These are phyloP conservation scores for Brachionus koreanus DNA, from an alignment of 1,140 invertebrate genomes.

Conservation along the genomic window DNA sequence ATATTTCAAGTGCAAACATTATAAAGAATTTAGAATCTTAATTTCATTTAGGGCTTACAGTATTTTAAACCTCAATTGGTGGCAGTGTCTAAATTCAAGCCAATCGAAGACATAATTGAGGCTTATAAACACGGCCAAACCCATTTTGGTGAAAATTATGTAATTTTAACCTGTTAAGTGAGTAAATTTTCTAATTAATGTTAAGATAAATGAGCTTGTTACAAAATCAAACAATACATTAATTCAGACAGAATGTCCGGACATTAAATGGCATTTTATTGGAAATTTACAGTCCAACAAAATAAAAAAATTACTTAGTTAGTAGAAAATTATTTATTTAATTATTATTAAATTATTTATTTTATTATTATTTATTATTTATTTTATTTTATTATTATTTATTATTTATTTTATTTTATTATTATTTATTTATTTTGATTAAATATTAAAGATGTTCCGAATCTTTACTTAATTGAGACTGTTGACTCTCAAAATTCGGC, in stretches of 20 bases:
- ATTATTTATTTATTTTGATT: background rate
- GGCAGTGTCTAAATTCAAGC: constrained; percentile 84
- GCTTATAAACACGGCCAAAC: constrained; percentile 81
- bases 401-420: background rate
- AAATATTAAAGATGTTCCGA: constrained; percentile 61
- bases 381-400: too few species aligned
- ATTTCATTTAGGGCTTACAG: background rate
- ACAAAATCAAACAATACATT: constrained; percentile 72
- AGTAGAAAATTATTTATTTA: background rate
- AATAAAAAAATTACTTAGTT: constrained; percentile 58
- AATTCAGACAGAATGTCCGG: constrained; percentile 75
- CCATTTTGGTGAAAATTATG: constrained; percentile 97
- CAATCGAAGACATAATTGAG: constrained; percentile 69
- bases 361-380: too few species aligned
- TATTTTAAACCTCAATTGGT: constrained; percentile 63
- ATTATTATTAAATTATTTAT: too few species aligned
- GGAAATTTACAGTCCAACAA: constrained; percentile 91
- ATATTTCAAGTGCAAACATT: background rate
- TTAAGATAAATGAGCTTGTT: constrained; percentile 71
- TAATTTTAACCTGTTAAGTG: background rate
- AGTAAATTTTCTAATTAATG: background rate
- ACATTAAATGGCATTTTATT: constrained; percentile 96
- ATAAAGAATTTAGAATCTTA: background rate
- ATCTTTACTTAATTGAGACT: constrained; percentile 80
- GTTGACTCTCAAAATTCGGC: constrained; percentile 79